Conservation (phyloP, 1,140 invertebrate species). For the Magallana ariakensis region DNA sequence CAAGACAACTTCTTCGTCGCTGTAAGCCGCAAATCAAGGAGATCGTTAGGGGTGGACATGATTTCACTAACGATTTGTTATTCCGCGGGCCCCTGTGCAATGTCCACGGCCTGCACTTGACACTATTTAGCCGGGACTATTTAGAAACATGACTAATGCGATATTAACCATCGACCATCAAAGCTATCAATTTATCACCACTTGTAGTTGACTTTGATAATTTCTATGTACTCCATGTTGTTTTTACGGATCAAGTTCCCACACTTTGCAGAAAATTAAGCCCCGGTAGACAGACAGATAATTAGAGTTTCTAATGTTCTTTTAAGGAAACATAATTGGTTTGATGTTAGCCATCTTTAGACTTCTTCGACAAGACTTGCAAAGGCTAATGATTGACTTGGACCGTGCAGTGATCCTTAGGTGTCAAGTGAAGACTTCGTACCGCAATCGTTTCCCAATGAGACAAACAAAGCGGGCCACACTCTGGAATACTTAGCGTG, state of each 20-base stretch:
- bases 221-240: slow-evolving; percentile 21
- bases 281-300: slow-evolving; percentile 28
- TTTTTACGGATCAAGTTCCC: slow-evolving; percentile 39
- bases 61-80: not conserved
- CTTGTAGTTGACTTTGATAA: slow-evolving; percentile 16
- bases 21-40: not conserved
- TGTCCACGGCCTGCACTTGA: slow-evolving; percentile 20
- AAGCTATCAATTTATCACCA: slow-evolving; percentile 35
- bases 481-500: slow-evolving; percentile 17
- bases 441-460: not conserved
- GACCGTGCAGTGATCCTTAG: not conserved
- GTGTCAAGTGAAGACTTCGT: slow-evolving; percentile 3
- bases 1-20: not conserved
- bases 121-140: slow-evolving; percentile 19
- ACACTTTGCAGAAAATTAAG: slow-evolving; percentile 27
- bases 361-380: slow-evolving; percentile 36
- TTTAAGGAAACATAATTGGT: slow-evolving; percentile 42
- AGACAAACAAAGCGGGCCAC: slow-evolving; percentile 15
- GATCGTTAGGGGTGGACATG: not conserved
- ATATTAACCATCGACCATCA: slow-evolving; percentile 37
- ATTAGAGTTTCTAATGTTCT: slow-evolving; percentile 41
- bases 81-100: not conserved
- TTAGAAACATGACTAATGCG: slow-evolving; percentile 45
- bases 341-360: slow-evolving; percentile 45
- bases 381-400: slow-evolving; percentile 16